Base-by-base conservation (phyloP, 2,113 vertebrate species). In the Phalacrocorax carbo region DNA sequence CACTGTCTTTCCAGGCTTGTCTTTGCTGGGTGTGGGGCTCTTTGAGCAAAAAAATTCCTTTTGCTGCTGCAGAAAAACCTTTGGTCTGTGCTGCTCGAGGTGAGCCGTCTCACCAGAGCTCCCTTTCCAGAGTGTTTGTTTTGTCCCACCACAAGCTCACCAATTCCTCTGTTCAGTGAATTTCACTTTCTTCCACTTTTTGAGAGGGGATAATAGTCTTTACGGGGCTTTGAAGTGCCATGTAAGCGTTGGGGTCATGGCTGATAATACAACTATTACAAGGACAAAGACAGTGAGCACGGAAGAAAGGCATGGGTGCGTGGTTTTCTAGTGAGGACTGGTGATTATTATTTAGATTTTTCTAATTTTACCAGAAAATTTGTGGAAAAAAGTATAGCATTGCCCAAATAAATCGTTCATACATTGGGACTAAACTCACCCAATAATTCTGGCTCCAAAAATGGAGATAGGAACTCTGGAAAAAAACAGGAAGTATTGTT, bases 101-200 rank as follows among this genome's bases (percentile, higher is more conserved):
- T 57, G 36, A 95, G 52, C 36, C 69, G 60, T 91, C 69, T 75
- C 52, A 20, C 23, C 14, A 13, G 62, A 49, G 13, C 16, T 93
- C 25, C 49, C 5, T 86, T 61, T 89, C 21, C 40, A 76, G 36
- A 82, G 9, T 44, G 30, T 88, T 88, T 88, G n/a, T 92, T 92
- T 92, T 86, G 72, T 83, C 69, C 82, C 60, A 62, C 20, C 29
- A 52, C 68, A 80, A 78, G 65, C 55, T 93, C 4, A 2, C 26
- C n/a, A 54, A 29, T 66, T 93, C 60, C 32, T 76, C 71, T 73
- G 55, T 55, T 48, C 19, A 70, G 26, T 32, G 64, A 86, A 66
- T 93, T 92, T 90, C 51, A 88, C 60, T 93, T 92, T 82, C 20
- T 90, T 91, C 75, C 73, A 9, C 36, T 46, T 76, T 91, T 62